Percentiles rank a stretch among this genome's conserved stretches.
Evolutionary conservation across 2,888 invertebrate species (phyloP).

Genomic region (Drosophila maculinotata): DNA sequence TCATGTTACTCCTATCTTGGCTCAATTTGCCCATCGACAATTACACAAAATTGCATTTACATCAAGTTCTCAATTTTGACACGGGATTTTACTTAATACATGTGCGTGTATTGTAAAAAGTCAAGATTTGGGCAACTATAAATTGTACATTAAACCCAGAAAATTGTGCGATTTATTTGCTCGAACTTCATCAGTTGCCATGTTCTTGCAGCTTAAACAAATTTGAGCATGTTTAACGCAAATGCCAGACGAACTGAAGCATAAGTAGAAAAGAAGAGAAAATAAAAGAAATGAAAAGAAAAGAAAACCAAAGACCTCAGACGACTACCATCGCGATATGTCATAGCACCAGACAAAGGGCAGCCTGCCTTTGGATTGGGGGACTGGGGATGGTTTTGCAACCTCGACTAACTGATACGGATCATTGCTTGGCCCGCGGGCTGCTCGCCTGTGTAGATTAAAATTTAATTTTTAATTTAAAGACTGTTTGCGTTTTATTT

Average conservation of each 20-base stretch:
- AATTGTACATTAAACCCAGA: not conserved
- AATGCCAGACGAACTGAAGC: slow-evolving; percentile 42
- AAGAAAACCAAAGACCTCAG: slow-evolving; percentile 32
- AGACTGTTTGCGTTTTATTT: slow-evolving; percentile 81
- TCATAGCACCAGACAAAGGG: slow-evolving; percentile 64
- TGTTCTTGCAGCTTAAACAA: slow-evolving; percentile 23
- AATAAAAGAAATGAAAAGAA: slow-evolving; percentile 20
- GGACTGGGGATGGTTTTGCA: not conserved
- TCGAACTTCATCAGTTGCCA: no score
- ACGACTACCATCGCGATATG: slow-evolving; percentile 66
- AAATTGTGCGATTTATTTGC: not conserved
- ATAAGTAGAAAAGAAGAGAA: slow-evolving; percentile 53
- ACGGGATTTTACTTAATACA: not conserved
- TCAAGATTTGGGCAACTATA: not conserved
- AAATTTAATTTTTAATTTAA: slow-evolving; percentile 84
- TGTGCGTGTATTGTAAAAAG: not conserved
- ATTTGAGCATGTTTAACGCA: slow-evolving; percentile 30
- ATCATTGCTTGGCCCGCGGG: slow-evolving; percentile 45
- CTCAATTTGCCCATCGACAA: slow-evolving; percentile 14
- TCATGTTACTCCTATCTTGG: slow-evolving; percentile 19
- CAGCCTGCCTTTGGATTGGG: slow-evolving; percentile 13
- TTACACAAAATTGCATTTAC: slow-evolving; percentile 12
- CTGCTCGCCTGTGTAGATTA: slow-evolving; percentile 67
- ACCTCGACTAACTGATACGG: slow-evolving; percentile 52
- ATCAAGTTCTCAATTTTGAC: not conserved